Percentiles rank a stretch among this genome's conserved stretches.
phyloP scores from a whole-genome alignment of 2,888 invertebrate species.

The Eutolmus rufibarbis region DNA sequence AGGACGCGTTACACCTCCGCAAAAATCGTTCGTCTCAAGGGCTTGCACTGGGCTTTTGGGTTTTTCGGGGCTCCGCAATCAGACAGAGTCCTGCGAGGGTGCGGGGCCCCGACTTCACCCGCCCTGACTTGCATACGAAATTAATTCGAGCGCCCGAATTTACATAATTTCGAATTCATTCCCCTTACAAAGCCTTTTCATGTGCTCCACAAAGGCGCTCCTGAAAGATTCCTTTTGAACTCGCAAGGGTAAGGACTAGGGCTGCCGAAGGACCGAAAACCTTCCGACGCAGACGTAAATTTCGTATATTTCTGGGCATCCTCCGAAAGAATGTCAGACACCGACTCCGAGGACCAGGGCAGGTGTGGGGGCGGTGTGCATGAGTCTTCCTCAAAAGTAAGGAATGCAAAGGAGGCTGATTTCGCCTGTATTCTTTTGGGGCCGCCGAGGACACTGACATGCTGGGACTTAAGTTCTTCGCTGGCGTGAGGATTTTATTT shows the following conservation, averaged over 20 bases:
- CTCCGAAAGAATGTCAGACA: slow-evolving; percentile 6
- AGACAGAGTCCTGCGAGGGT: neutral
- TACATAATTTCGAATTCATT: slow-evolving; percentile 26
- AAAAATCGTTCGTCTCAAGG: neutral
- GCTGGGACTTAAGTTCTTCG: neutral
- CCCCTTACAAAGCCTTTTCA: slow-evolving; percentile 20
- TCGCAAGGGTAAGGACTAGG: neutral
- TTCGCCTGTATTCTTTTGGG: neutral
- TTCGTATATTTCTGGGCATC: neutral
- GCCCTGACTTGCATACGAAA: slow-evolving; percentile 15
- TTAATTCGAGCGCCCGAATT: slow-evolving; percentile 26
- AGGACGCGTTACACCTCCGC: neutral
- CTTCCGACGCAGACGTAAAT: slow-evolving; percentile 5
- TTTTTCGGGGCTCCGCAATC: neutral
- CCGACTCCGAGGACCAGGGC: neutral
- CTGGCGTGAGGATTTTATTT: neutral
- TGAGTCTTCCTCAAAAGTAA: neutral
- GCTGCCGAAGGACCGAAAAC: neutral
- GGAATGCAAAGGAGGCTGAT: neutral
- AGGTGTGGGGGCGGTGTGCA: neutral
- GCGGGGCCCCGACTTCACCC: neutral
- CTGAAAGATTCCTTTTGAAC: slow-evolving; percentile 31
- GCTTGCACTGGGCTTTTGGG: neutral
- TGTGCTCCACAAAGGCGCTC: neutral
- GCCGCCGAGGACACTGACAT: neutral